Conservation (phyloP, 2,888 invertebrate species). For the Macropis europaea region DNA sequence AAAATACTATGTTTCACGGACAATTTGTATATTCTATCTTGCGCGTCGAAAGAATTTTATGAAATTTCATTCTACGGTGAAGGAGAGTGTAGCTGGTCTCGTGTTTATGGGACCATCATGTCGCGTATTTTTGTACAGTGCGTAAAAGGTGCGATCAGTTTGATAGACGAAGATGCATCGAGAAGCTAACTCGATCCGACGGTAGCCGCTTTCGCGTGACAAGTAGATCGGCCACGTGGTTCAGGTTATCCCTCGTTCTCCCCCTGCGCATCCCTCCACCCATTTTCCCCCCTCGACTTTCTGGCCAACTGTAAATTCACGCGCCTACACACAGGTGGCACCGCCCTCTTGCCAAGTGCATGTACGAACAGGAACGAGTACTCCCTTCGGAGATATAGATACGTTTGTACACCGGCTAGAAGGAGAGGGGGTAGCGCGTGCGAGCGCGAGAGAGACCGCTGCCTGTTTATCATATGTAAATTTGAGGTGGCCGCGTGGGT, state of each 20-base stretch:
- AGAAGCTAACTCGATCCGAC: slow-evolving; percentile 44
- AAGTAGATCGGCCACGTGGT: slow-evolving; percentile 71
- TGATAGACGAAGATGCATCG: slow-evolving; percentile 35
- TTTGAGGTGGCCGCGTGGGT: slow-evolving; percentile 56
- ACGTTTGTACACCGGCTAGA: slow-evolving; percentile 24
- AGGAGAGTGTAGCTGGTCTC: no score
- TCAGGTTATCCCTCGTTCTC: slow-evolving; percentile 54
- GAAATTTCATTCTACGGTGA: not conserved
- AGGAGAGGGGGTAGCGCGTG: slow-evolving; percentile 27
- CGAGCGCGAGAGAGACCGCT: slow-evolving; percentile 27
- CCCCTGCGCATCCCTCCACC: slow-evolving; percentile 35
- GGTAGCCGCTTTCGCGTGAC: slow-evolving; percentile 63
- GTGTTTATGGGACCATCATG: not conserved
- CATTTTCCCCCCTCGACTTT: slow-evolving; percentile 42
- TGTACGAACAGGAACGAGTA: slow-evolving; percentile 42
- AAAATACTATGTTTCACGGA: no score
- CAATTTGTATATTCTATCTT: no score
- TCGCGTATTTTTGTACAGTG: not conserved
- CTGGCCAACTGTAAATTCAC: slow-evolving; percentile 65
- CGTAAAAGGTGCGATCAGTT: not conserved
- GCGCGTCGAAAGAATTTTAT: no score
- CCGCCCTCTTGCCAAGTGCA: slow-evolving; percentile 62
- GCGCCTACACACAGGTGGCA: slow-evolving; percentile 72
- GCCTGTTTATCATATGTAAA: slow-evolving; percentile 72
- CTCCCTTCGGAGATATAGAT: slow-evolving; percentile 48